These are phyloP conservation scores for Aythya baeri DNA, from an alignment of 2,113 vertebrate species.

Conservation along the genomic window DNA sequence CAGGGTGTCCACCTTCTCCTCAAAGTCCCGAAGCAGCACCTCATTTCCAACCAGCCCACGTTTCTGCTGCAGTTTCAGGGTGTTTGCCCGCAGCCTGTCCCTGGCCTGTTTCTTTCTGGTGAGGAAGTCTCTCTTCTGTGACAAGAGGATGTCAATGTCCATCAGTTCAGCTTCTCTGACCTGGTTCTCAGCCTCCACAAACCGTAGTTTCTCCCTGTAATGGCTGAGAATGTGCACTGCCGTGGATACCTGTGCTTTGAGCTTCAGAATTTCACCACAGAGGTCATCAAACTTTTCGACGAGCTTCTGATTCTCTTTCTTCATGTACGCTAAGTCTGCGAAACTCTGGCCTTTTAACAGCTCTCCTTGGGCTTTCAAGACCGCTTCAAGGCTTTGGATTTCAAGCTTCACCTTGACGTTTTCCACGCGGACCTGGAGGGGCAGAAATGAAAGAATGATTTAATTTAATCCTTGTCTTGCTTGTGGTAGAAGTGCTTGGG, in stretches of 20 bases:
- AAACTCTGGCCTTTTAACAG: constrained; percentile 56
- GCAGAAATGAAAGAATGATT: background rate
- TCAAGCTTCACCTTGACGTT: constrained; percentile 80
- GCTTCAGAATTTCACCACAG: constrained; percentile 74
- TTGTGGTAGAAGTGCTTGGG: fast-evolving
- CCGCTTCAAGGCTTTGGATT: constrained; percentile 64
- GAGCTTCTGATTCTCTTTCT: constrained; percentile 80
- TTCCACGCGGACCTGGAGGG: constrained; percentile 63
- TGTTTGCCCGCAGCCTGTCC: constrained; percentile 72
- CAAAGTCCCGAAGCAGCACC: constrained; percentile 80
- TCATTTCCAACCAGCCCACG: constrained; percentile 82
- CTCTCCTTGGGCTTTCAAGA: constrained; percentile 63
- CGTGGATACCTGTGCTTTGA: constrained; percentile 73
- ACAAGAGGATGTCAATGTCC: constrained; percentile 60
- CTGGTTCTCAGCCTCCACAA: constrained; percentile 74
- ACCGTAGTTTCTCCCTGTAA: constrained; percentile 84
- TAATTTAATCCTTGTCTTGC: background rate
- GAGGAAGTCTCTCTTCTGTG: constrained; percentile 71
- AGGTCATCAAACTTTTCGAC: constrained; percentile 71
- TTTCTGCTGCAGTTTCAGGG: constrained; percentile 70
- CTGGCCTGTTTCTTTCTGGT: constrained; percentile 74
- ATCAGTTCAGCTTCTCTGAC: constrained; percentile 65
- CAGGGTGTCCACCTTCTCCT: constrained; percentile 70
- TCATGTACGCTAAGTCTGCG: constrained; percentile 79
- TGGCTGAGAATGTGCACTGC: constrained; percentile 79